Base-by-base conservation (phyloP, 2,888 invertebrate species). In the Trissonchulus latispiculum region DNA sequence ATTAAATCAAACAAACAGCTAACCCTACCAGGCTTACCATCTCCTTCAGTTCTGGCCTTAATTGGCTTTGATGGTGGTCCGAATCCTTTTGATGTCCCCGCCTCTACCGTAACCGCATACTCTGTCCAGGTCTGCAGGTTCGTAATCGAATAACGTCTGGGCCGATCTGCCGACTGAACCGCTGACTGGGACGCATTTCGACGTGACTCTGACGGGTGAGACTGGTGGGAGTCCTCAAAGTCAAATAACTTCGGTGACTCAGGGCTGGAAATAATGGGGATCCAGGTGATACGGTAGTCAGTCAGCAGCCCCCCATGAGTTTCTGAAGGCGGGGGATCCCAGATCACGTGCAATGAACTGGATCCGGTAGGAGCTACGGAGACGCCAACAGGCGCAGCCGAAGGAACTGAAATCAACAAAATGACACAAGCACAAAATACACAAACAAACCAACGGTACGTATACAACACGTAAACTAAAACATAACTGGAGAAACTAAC, bases 71-170 rank as follows among this genome's bases (percentile, higher is more conserved):
- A 94, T 81, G 90, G 89, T 77, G 92, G 96, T 61, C 97, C 96
- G 86, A 95, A 94, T 83, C 97, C 97, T 79, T 95, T 93, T 82
- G 90, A 90, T 80, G 96, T 97, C 83, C 94, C 94, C 77, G 96
- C 96, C 80, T 93, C 88, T 82, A 96, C 92, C 93, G 94, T 94
- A 82, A 97, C 90, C 85, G 93, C 90, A 88, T 97, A 97, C 85
- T 92, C 90, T 75, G 95, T 95, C 93, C 93, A 96, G 77, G 91
- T 90, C 84, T 91, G 90, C 82, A 96, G 89, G 85, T 93, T 92
- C 84, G 92, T 91, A 86, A 95, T 87, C 77, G 90, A 87, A 86
- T 91, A 90, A 82, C 79, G 77, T 62, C 76, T 76, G 48, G 77
- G 75, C 29, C 84, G 82, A 67, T 81, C 82, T 48, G 83, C 81